Evolutionary conservation across 37 sponge, comb jelly and placozoan genomes (phyloP), one percentile per base, ranked within the genome.

Genomic region (Beroe forskalii): DNA sequence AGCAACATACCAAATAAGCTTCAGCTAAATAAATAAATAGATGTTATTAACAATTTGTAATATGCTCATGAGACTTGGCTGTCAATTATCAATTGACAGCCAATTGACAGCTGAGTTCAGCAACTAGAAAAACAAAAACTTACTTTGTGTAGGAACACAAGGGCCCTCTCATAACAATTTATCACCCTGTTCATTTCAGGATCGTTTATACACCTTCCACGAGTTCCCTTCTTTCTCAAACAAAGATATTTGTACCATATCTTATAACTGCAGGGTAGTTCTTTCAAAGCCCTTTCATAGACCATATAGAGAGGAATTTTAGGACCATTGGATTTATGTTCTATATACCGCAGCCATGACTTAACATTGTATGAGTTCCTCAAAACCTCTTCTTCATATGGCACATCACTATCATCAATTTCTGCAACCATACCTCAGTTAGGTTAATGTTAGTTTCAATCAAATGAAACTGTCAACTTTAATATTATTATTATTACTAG

Each of bases 181-280:
- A 95, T 96, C 42, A 96, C 96, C 33, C 94, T 92, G 63, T 96
- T 95, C 76, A 94, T 96, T 0, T 90, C 93, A 19, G 94, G 93
- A 91, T 98, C 99, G 9, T 90, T 92, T 86, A 98, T 76, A 37
- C 92, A 93, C 20, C 93, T 93, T 0, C 48, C 32, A n/a, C 44
- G 35, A 62, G 63, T 69, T 12, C 76, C 60, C 60, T 67, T 91
- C 33, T 96, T 39, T 30, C 99, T 89, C 55, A 93, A 76, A 90
- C 94, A 94, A 30, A 98, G 91, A 76, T 98, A 98, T 67, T 94
- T 93, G 91, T 98, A 96, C 99, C 99, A 98, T 62, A 98, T 89
- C 92, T 98, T 98, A 92, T 98, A 98, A 86, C 99, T 97, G 69
- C 44, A 93, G n/a, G 99, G 99, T 0, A 98, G 94, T 72, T 98